Evolutionary conservation across 2,888 invertebrate species (phyloP).

Genomic region (Rhagonycha lutea): DNA sequence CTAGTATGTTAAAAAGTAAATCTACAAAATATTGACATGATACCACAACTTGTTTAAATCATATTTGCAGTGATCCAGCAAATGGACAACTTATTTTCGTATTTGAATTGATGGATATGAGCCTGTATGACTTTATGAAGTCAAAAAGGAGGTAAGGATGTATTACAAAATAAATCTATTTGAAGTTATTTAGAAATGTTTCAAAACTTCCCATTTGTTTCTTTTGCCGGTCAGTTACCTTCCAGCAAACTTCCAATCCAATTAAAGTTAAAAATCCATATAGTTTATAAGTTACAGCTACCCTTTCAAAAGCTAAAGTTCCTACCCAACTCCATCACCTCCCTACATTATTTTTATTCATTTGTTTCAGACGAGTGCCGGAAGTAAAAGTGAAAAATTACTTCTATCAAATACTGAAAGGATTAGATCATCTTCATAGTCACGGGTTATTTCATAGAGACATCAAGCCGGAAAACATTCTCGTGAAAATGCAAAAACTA

Average conservation of each 20-base stretch:
- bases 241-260: too few relatives aligned
- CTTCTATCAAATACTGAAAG: conserved; percentile 65
- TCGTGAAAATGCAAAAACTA: conserved; percentile 58
- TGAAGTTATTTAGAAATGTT: too few relatives aligned
- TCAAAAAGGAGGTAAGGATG: conserved; percentile 55
- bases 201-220: too few relatives aligned
- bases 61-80: conserved; percentile 59
- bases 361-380: conserved; percentile 53
- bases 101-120: conserved; percentile 73
- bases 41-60: conserved; percentile 23
- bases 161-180: neutral
- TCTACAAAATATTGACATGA: conserved; percentile 19
- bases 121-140: conserved; percentile 67
- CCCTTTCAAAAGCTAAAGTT: too few relatives aligned
- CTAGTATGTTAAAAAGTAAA: conserved; percentile 58
- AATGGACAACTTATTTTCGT: conserved; percentile 64
- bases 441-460: conserved; percentile 69
- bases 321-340: too few relatives aligned
- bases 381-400: conserved; percentile 62
- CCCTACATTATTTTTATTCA: conserved; percentile 7
- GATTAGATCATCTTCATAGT: conserved; percentile 65
- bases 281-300: too few relatives aligned
- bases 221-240: too few relatives aligned
- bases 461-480: conserved; percentile 73
- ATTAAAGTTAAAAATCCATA: too few relatives aligned